Conservation (phyloP, 2,113 vertebrate species). For the Rhinopomastus cyanomelas region DNA sequence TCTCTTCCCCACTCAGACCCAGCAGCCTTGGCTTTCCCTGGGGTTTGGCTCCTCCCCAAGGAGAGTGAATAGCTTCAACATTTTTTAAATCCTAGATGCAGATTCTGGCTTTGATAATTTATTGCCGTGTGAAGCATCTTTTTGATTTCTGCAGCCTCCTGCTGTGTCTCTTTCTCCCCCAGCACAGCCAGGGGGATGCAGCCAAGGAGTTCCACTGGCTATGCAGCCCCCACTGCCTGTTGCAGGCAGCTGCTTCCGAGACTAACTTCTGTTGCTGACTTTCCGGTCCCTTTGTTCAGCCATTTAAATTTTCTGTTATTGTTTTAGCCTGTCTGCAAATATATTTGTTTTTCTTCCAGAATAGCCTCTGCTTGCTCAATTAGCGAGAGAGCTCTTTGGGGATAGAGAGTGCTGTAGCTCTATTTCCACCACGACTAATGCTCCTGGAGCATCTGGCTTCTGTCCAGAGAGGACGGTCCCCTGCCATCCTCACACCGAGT, state of each 20-base stretch:
- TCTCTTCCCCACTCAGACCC: background rate
- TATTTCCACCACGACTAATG: background rate
- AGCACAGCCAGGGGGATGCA: rapidly evolving
- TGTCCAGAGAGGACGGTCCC: background rate
- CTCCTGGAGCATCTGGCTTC: background rate
- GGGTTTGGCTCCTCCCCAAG: slow-evolving; percentile 23
- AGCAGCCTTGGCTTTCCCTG: background rate
- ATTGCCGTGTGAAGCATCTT: background rate
- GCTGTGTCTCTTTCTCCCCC: background rate
- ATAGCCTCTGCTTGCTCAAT: slow-evolving; percentile 14
- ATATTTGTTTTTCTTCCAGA: slow-evolving; percentile 14
- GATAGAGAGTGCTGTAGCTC: background rate
- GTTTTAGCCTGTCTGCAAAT: slow-evolving; percentile 27
- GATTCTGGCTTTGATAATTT: background rate
- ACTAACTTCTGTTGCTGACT: background rate
- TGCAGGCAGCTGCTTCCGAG: background rate
- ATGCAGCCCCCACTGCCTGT: background rate
- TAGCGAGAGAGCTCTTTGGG: background rate
- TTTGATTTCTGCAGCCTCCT: background rate
- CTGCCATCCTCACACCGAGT: background rate
- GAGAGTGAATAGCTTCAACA: background rate
- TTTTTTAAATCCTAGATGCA: background rate
- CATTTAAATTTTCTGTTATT: slow-evolving; percentile 23
- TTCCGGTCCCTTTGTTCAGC: slow-evolving; percentile 3
- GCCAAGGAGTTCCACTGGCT: background rate